A percentile compares a stretch with the other conserved stretches of the same genome.
Evolutionary conservation across 1,140 invertebrate genomes (phyloP).

Genomic region (Drosophila azteca): DNA sequence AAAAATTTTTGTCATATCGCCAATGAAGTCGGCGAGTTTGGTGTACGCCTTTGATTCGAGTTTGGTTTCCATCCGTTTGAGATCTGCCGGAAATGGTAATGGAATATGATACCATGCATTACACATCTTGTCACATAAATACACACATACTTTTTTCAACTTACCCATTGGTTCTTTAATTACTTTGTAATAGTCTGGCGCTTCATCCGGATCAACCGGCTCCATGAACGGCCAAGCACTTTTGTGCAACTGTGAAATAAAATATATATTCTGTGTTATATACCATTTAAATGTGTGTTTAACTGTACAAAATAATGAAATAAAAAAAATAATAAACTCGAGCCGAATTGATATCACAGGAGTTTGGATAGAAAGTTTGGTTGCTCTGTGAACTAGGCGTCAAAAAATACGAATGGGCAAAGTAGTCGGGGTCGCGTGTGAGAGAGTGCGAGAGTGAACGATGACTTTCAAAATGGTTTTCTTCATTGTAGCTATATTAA

Average conservation of each 20-base stretch:
- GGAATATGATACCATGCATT: too few relatives aligned
- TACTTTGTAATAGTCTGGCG: constrained; percentile 98
- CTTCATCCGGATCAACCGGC: constrained; percentile 97
- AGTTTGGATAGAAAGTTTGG: too few relatives aligned
- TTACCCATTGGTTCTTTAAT: constrained; percentile 99
- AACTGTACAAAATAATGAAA: too few relatives aligned
- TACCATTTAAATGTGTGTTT: background rate
- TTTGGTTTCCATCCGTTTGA: constrained; percentile 95
- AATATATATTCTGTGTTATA: background rate
- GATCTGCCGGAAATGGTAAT: constrained; percentile 87
- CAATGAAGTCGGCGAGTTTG: constrained; percentile 96
- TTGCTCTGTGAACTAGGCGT: too few relatives aligned
- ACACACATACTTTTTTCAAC: constrained; percentile 1
- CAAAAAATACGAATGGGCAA: too few relatives aligned
- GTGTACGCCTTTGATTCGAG: constrained; percentile 93
- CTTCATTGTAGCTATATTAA: too few relatives aligned
- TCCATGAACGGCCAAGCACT: constrained; percentile 99
- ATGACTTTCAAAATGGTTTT: too few relatives aligned
- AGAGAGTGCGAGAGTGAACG: too few relatives aligned
- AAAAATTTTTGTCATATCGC: constrained; percentile 98
- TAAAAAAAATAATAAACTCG: too few relatives aligned
- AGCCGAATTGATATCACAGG: too few relatives aligned
- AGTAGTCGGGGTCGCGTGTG: too few relatives aligned
- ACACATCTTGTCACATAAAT: too few relatives aligned
- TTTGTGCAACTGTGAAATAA: constrained; percentile 88